Evolutionary conservation across 2,888 invertebrate genomes (phyloP).

Genomic region (Luperina nickerlii): DNA sequence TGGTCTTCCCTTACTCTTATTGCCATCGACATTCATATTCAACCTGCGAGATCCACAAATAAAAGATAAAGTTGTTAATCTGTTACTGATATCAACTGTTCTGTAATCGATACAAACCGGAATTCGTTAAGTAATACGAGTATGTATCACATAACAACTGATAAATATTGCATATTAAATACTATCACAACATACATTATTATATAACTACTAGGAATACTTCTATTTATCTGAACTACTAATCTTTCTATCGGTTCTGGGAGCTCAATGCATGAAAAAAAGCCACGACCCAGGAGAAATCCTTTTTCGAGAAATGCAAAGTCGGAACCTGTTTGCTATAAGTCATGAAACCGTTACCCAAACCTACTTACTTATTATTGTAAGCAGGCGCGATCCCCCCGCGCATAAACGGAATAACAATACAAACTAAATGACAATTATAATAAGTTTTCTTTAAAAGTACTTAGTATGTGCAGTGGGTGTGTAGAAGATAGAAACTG

Average conservation of each 20-base stretch:
- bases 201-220: background rate
- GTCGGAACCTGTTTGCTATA: constrained; percentile 5
- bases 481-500: constrained; percentile 46
- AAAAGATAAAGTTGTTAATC: background rate
- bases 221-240: background rate
- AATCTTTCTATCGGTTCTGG: background rate
- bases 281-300: background rate
- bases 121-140: background rate
- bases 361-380: constrained; percentile 19
- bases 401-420: constrained; percentile 53
- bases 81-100: background rate
- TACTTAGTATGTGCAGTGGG: constrained; percentile 56
- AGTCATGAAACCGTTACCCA: constrained; percentile 8
- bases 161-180: background rate
- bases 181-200: background rate
- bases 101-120: background rate
- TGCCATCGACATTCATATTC: background rate
- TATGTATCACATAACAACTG: background rate
- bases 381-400: background rate
- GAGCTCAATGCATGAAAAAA: background rate
- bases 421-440: constrained; percentile 44
- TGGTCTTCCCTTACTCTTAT: background rate
- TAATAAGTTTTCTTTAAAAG: constrained; percentile 51
- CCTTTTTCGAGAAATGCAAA: background rate
- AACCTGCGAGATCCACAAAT: background rate